Conservation (phyloP, 2,888 invertebrate species). For the Hypselothyrea guttata region DNA sequence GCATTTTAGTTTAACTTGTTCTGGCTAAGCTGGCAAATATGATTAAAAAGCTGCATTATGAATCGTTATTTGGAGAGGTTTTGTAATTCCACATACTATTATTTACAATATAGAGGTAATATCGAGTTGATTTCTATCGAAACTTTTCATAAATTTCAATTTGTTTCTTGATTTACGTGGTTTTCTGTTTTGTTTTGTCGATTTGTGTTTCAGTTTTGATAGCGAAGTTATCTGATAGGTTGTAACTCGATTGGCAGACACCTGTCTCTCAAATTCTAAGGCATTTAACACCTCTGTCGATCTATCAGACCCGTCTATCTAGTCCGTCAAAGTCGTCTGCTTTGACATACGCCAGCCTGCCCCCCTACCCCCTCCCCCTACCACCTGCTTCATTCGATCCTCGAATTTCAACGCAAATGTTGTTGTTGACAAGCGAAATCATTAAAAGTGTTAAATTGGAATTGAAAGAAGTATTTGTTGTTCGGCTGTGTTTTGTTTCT, state of each 20-base stretch:
- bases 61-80: too few relatives aligned
- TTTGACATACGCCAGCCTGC: neutral
- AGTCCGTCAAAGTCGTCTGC: conserved; percentile 20
- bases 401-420: conserved; percentile 21
- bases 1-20: too few relatives aligned
- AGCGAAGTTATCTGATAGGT: conserved; percentile 18
- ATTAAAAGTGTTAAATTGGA: conserved; percentile 73
- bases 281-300: conserved; percentile 54
- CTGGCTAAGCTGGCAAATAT: too few relatives aligned
- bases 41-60: too few relatives aligned
- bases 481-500: conserved; percentile 1
- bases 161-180: conserved; percentile 13
- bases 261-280: conserved; percentile 41
- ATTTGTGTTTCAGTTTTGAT: neutral
- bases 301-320: conserved; percentile 51
- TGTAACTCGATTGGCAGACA: conserved; percentile 26
- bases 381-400: neutral
- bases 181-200: neutral
- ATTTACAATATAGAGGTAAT: too few relatives aligned
- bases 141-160: neutral
- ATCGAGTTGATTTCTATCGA: too few relatives aligned
- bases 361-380: conserved; percentile 4
- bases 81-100: too few relatives aligned
- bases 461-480: conserved; percentile 52
- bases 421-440: conserved; percentile 72